Evolutionary conservation across 2,113 vertebrate genomes (phyloP), one percentile per base, ranked within the genome.

Genomic region (Chascanopsetta lugubris): DNA sequence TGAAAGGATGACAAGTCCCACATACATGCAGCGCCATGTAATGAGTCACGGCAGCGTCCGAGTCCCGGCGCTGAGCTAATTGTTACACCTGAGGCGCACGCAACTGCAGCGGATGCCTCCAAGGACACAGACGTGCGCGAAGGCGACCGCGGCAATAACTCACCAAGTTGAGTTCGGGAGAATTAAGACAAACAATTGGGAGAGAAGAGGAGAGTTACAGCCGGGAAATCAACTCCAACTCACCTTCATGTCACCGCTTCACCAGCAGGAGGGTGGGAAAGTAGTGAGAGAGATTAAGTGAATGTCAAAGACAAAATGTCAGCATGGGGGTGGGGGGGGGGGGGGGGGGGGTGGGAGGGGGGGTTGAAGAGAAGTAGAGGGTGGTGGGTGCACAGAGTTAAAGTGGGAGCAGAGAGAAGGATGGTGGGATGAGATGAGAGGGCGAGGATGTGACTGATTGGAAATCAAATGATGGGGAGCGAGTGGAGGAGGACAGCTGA

Each of bases 181-280:
- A 36, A 34, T 34, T 5, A 21, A 30, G 20, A 24, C 50, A 58
- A 30, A 57, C 18, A 56, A 40, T 0, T 8, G 43, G 20, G 22
- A 17, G 62, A 21, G 11, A 6, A 57, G 11, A 9, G 24, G 54
- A 48, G 65, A 18, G 26, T 38, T 26, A 13, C 49, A 64, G 57
- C 53, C 53, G 46, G 55, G 21, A 80, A 83, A 80, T 69, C 56
- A 67, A 63, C 69, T 80, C 75, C 55, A 89, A n/a, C 89, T 89
- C 88, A 90, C 89, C 88, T 84, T 86, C 69, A 63, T 40, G 79
- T 72, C 67, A 76, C 67, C 75, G 47, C 66, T n/a, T 75, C 66
- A 76, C 78, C 75, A 74, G 61, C 18, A 55, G 55, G 63, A 69
- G 38, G 60, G 47, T 30, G 71, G 47, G 56, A 79, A 77, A 66